phyloP scores from a whole-genome alignment of 2,888 invertebrate genomes.

The Napeogenes sylphis region DNA sequence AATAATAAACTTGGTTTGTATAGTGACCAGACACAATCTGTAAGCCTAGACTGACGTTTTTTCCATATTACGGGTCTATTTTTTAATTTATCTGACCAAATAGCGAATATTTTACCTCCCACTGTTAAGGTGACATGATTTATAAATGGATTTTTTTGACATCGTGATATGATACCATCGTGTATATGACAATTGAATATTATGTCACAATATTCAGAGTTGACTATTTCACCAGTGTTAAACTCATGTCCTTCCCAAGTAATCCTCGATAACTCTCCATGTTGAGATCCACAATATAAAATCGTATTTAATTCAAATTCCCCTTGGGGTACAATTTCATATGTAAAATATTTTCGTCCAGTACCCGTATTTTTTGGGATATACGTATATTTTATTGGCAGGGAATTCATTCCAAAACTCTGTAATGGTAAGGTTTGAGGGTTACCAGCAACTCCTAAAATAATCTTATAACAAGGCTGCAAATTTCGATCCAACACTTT shows the following conservation, averaged over 20 bases:
- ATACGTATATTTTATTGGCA: conserved; percentile 54
- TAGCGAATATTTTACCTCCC: conserved; percentile 84
- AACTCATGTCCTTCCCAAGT: conserved; percentile 84
- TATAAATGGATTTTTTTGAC: conserved; percentile 80
- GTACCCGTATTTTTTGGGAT: conserved; percentile 47
- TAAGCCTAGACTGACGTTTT: conserved; percentile 76
- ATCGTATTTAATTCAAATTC: conserved; percentile 51
- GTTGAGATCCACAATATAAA: conserved; percentile 62
- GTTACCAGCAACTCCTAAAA: conserved; percentile 64
- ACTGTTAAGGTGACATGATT: conserved; percentile 81
- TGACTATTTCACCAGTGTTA: conserved; percentile 78
- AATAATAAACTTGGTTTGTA: conserved; percentile 84
- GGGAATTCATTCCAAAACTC: conserved; percentile 58
- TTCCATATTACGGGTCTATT: conserved; percentile 83
- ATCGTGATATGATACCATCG: conserved; percentile 82
- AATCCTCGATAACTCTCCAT: conserved; percentile 65
- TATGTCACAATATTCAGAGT: conserved; percentile 75
- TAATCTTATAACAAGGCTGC: conserved; percentile 79
- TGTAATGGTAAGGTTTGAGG: conserved; percentile 63
- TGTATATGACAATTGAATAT: conserved; percentile 77
- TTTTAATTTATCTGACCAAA: conserved; percentile 83
- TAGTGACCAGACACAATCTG: conserved; percentile 86
- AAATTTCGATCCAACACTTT: conserved; percentile 79
- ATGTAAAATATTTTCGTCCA: conserved; percentile 64
- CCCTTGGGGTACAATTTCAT: conserved; percentile 49